These are phyloP conservation scores for Hirtodrosophila trivittata DNA, from an alignment of 2,888 invertebrate species.

Conservation along the genomic window DNA sequence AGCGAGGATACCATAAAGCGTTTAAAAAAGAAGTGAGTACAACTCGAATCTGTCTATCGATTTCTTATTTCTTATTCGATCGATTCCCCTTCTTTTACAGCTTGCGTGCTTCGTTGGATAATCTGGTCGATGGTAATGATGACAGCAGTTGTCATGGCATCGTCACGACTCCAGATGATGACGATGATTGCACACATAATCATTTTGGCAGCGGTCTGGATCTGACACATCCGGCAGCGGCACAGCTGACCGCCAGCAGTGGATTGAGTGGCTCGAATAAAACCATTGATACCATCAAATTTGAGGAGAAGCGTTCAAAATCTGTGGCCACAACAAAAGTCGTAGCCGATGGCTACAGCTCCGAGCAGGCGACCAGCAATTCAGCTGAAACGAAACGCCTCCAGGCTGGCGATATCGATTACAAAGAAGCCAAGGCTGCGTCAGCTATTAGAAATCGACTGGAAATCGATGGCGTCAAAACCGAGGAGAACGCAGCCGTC, in stretches of 20 bases:
- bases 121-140: conserved; percentile 88
- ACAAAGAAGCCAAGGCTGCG: conserved; percentile 91
- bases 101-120: conserved; percentile 90
- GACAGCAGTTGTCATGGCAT: conserved; percentile 86
- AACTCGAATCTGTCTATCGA: neutral
- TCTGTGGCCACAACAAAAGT: conserved; percentile 91
- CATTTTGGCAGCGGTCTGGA: conserved; percentile 76
- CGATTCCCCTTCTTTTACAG: conserved; percentile 76
- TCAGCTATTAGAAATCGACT: conserved; percentile 91
- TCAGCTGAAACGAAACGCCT: conserved; percentile 89
- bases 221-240: conserved; percentile 82
- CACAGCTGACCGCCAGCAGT: conserved; percentile 81
- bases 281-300: conserved; percentile 88
- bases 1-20: conserved; percentile 80
- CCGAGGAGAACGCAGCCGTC: conserved; percentile 93
- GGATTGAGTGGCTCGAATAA: conserved; percentile 81
- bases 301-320: conserved; percentile 92
- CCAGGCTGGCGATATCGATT: conserved; percentile 92
- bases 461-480: conserved; percentile 93
- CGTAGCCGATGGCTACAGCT: conserved; percentile 92
- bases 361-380: conserved; percentile 89
- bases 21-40: conserved; percentile 80
- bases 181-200: conserved; percentile 85
- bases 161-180: conserved; percentile 92
- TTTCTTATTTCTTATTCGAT: too few species aligned